phyloP scores from a whole-genome alignment of 2,888 invertebrate species.

The Podabrus alpinus region DNA sequence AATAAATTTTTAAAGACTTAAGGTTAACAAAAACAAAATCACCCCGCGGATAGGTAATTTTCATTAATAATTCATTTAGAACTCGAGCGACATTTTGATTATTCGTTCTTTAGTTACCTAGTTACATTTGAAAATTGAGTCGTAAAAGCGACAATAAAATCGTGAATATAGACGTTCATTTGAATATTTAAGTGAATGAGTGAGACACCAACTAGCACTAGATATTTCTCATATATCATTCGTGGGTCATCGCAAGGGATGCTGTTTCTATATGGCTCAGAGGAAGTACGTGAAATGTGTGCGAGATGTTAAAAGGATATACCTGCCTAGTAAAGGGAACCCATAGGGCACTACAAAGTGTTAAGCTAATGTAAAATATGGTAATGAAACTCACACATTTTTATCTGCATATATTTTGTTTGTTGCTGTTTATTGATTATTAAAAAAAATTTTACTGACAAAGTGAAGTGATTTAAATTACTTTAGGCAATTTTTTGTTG shows the following conservation, averaged over 20 bases:
- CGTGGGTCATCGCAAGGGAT: slow-evolving; percentile 9
- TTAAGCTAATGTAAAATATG: background rate
- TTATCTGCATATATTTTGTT: background rate
- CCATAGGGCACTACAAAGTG: background rate
- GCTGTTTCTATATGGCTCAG: slow-evolving; percentile 10
- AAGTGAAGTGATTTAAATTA: no score
- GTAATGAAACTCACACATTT: background rate
- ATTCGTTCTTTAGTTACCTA: background rate
- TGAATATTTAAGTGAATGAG: slow-evolving; percentile 1
- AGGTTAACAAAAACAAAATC: background rate
- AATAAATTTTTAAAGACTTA: no score
- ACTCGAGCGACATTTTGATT: background rate
- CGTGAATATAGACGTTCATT: background rate
- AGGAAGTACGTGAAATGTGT: slow-evolving; percentile 12
- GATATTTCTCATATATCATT: slow-evolving; percentile 3
- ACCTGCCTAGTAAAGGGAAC: background rate
- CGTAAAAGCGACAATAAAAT: slow-evolving; percentile 3
- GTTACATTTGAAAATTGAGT: background rate
- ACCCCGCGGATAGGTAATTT: background rate
- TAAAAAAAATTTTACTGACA: no score
- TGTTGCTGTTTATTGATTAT: background rate
- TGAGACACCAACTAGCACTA: background rate
- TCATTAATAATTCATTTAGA: background rate
- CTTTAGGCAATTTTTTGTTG: no score
- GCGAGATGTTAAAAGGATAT: slow-evolving; percentile 2